Evolutionary conservation across 2,797 vertebrate genomes (phyloP), one percentile per base, ranked within the genome.

Genomic region (Poecile montanus): DNA sequence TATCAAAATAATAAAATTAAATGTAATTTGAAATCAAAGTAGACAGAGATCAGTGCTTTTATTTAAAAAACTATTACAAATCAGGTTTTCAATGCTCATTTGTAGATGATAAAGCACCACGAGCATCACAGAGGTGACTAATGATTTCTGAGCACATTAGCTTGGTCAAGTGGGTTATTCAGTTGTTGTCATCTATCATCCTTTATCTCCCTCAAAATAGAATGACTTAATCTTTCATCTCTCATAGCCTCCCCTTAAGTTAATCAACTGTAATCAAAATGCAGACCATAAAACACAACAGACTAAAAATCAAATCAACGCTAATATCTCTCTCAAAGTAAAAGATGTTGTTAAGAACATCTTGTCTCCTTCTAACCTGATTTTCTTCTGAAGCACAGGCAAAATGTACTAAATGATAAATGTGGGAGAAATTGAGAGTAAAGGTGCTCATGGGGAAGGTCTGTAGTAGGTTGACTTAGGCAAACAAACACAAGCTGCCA

Each of bases 211-310:
- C 66, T 76, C 61, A 60, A 93, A 87, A 73, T 27, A 86, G 40
- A 50, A 65, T 45, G 62, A 85, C 83, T 94, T 83, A 25, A 80
- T 85, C 80, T 91, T 81, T 42, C 56, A 85, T 51, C 48, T 79
- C 70, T 58, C 50, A 36, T 23, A 68, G 47, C 30, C 58, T 88
- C 58, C 62, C 62, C 68, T 47, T 83, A 72, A 91, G 62, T 95
- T 89, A 58, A 94, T 91, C 90, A 94, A 47, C 56, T 42, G 10
- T 62, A 85, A 93, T 89, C 61, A 88, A 94, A 95, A 91, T 58
- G 63, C 72, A 95, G 80, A 45, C 70, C 36, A 78, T 83, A 82
- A 86, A 89, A 68, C 30, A 88, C 70, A 89, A 86, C 74, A 78
- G 57, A 61, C 68, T 83, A 83, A 79, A 93, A 95, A 66, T 62